Evolutionary conservation across 2,888 invertebrate genomes (phyloP).

Genomic region (Ophonus ardosiacus): DNA sequence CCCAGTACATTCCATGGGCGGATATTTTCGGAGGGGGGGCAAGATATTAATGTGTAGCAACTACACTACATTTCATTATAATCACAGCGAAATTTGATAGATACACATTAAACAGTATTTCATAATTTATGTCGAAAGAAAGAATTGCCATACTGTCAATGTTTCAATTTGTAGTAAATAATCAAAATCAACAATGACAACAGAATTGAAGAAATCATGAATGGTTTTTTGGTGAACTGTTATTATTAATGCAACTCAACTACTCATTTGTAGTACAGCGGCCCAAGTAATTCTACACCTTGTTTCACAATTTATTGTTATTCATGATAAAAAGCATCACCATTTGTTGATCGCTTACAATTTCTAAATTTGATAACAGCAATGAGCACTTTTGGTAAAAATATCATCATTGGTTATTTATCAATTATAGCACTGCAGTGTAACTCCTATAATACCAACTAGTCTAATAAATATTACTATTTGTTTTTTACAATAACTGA

Average conservation of each 20-base stretch:
- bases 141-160: conserved; percentile 22
- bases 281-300: conserved; percentile 59
- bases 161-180: conserved; percentile 16
- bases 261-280: conserved; percentile 47
- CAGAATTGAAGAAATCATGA: background rate
- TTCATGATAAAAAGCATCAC: conserved; percentile 60
- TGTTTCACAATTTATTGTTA: conserved; percentile 54
- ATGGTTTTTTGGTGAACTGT: conserved; percentile 11
- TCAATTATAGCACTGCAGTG: conserved; percentile 69
- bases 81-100: conserved; percentile 64
- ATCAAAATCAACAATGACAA: conserved; percentile 17
- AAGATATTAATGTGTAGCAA: conserved; percentile 62
- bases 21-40: conserved; percentile 61
- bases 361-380: conserved; percentile 77
- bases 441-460: conserved; percentile 65
- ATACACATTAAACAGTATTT: conserved; percentile 63
- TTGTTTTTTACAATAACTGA: conserved; percentile 61
- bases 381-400: conserved; percentile 86
- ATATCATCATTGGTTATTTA: conserved; percentile 73
- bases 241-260: conserved; percentile 30
- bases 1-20: conserved; percentile 64
- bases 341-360: conserved; percentile 65
- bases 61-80: conserved; percentile 61
- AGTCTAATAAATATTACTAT: conserved; percentile 60
- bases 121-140: conserved; percentile 28